Base-by-base conservation (phyloP, 2,797 vertebrate genomes). In the Loris lydekkerianus region DNA sequence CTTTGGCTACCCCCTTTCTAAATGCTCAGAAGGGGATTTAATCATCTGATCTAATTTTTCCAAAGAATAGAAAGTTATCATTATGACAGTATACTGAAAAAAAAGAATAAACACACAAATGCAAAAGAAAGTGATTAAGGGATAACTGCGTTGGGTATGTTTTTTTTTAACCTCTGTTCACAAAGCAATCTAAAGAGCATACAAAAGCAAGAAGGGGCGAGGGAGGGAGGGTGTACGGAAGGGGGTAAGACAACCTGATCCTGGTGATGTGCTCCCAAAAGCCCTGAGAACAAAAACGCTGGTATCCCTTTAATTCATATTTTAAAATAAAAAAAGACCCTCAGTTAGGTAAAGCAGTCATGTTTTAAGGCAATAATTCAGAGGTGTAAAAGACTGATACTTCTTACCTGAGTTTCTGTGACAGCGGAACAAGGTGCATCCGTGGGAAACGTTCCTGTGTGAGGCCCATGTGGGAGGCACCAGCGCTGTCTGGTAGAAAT, bases 61-160 rank as follows among this genome's bases (percentile, higher is more conserved):
- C 89, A 95, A 97, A 98, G 92, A 97, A 96, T 93, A 84, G 94
- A 75, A 96, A 97, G 90, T 95, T 83, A 93, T 96, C 86, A 93
- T 95, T 91, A 96, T 65, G 91, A 92, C 58, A 89, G 17, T 83
- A 91, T 14, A 8, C 10, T 85, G 89, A 85, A 91, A 92, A 94
- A 94, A 91, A 93, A 95, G 81, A 67, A 89, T 87, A 61, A 89
- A 95, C 49, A 53, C 49, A 93, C 93, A 94, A 93, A 92, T 82
- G 49, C 61, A 60, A 58, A 70, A 73, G 49, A 89, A 93, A 70
- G 46, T 80, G 43, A 40, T 72, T 58, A 31, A 89, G 81, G 65
- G 60, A 70, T 92, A 94, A 93, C 37, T 72, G 40, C 21, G 25
- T 27, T 60, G 82, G 18, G 27, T 76, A 65, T 53, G 87, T 91